Base-by-base conservation (phyloP, 2,113 vertebrate species). In the Myrmophylax atrothorax region DNA sequence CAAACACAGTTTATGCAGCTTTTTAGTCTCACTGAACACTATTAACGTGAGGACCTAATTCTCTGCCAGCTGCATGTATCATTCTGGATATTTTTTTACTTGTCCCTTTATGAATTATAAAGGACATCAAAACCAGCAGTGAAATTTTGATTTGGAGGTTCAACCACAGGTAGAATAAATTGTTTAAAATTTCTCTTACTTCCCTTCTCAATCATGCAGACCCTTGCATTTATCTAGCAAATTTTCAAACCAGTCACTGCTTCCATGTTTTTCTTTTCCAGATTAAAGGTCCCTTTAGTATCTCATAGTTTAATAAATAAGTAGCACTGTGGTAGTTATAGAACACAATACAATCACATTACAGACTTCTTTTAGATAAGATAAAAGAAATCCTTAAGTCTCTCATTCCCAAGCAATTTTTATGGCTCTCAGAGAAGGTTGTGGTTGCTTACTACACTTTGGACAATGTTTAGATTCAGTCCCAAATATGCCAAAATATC, bases 91-190 rank as follows among this genome's bases (percentile, higher is more conserved):
- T 58, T 73, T 12, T 12, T 50, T 86, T 83, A 69, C 8, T 49
- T 0, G 0, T 1, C 11, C 3, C 4, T 46, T 64, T 63, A 0
- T 12, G 63, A 74, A 82, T 42, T 42, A 42, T 42, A 70, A 63
- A 44, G 8, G 2, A 1, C 16, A 50, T 63, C 14, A 64, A 68
- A 90, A 56, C 23, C 22, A 78, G 33, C 17, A 74, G 16, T 1
- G 6, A 90, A 68, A 68, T 66, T 42, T 64, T 42, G 25, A 62
- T 38, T 38, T 38, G 18, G 11, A 76, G 11, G 55, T 55, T 78
- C n/a, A 87, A 23, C 29, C n/a, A 33, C 25, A 60, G 35, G 79
- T 28, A 75, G 2, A 70, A 63, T 18, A 59, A 47, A 58, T 47
- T 44, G 5, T 56, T 15, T 73, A 79, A 92, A 31, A 50, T 62